Percentiles rank a stretch among this genome's conserved stretches.
Evolutionary conservation across 2,888 invertebrate genomes (phyloP).

Genomic region (Tricholauxania praeusta): DNA sequence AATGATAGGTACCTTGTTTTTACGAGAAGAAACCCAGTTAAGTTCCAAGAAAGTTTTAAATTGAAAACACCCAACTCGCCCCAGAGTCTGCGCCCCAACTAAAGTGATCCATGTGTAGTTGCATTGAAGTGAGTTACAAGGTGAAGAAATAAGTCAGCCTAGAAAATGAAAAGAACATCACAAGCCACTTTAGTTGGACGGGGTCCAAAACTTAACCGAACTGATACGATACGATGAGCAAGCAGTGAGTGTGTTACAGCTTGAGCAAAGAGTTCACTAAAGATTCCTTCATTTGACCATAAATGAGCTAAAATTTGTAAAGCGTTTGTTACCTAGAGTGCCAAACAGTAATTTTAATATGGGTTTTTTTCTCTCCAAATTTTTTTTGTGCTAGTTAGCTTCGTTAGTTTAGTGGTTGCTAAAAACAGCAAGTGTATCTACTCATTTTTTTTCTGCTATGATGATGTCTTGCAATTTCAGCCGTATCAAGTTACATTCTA

Average conservation of each 20-base stretch:
- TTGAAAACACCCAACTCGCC: no score
- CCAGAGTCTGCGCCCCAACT: no score
- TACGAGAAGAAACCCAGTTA: no score
- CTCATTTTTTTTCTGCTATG: not conserved
- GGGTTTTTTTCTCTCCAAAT: not conserved
- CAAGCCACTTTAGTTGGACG: constrained; percentile 35
- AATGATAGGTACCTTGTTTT: no score
- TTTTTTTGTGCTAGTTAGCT: not conserved
- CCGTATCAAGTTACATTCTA: not conserved
- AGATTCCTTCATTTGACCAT: constrained; percentile 57
- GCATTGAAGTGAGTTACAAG: constrained; percentile 18
- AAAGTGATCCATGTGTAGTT: no score
- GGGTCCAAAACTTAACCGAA: no score
- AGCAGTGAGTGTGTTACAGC: not conserved
- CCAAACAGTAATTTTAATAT: no score
- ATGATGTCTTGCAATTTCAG: not conserved
- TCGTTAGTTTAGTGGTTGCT: not conserved
- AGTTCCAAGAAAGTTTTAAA: no score
- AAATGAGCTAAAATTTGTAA: constrained; percentile 62
- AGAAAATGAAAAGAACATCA: constrained; percentile 35
- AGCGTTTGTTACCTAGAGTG: constrained; percentile 37
- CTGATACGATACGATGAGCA: no score
- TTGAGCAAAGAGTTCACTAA: no score
- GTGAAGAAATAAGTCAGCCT: constrained; percentile 35
- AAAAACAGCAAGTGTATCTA: not conserved